A percentile compares a stretch with the other conserved stretches of the same genome.
Evolutionary conservation across 2,113 vertebrate species (phyloP).

Genomic region (Vulpes vulpes): DNA sequence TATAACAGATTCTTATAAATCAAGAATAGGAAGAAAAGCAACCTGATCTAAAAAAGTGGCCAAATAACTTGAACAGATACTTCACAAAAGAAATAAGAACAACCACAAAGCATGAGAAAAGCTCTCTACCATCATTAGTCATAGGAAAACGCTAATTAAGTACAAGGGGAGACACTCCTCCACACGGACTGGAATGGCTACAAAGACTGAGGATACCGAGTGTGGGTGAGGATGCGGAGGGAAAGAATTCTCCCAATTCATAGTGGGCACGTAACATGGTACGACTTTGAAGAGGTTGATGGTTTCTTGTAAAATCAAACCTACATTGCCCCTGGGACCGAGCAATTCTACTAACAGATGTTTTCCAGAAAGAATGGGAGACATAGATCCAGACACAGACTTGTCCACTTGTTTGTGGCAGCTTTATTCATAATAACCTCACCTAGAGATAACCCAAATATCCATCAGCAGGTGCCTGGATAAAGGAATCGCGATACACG

Average conservation of each 20-base stretch:
- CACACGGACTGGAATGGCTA: background rate
- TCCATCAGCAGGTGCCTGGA: background rate
- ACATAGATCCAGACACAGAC: background rate
- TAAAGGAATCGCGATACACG: background rate
- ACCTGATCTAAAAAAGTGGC: background rate
- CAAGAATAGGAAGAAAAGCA: background rate
- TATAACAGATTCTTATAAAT: background rate
- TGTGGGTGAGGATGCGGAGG: background rate
- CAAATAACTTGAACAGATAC: background rate
- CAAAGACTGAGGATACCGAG: background rate
- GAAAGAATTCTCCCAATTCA: background rate
- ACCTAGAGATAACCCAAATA: slow-evolving; percentile 34
- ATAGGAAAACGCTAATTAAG: background rate
- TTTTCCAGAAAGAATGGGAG: slow-evolving; percentile 9
- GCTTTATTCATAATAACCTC: slow-evolving; percentile 45
- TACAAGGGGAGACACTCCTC: background rate
- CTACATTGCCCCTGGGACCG: background rate
- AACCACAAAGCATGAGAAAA: background rate
- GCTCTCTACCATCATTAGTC: background rate
- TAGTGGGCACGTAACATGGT: background rate
- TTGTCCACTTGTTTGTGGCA: background rate
- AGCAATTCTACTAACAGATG: background rate
- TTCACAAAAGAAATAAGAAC: background rate
- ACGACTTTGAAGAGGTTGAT: background rate
- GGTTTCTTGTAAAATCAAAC: slow-evolving; percentile 17